Base-by-base conservation (phyloP, 2,113 vertebrate species). In the Rhinolophus ferrumequinum region DNA sequence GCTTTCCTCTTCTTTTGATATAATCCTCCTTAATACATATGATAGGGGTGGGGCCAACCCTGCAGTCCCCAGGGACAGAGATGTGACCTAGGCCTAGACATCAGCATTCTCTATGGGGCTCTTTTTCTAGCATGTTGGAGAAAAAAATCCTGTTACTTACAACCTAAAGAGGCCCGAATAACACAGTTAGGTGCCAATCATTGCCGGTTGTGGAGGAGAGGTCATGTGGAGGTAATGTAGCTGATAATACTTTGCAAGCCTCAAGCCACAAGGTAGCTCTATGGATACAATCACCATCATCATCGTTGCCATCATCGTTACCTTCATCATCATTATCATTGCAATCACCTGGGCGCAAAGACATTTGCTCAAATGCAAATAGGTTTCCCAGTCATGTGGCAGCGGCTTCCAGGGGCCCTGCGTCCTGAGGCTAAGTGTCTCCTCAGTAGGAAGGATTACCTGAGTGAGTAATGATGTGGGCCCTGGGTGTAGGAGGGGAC, bases 21-120 rank as follows among this genome's bases (percentile, higher is more conserved):
- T 54, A 18, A 41, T 56, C 50, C 47, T 69, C 13, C 38, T 88
- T 1, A 0, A 35, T 54, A 50, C 9, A 0, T 60, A 13, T 16
- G 67, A 4, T 1, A 16, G 22, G 8, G 16, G 28, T 26, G 13
- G 35, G 12, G 28, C 0, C 28, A 19, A 0, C 28, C 6, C 22
- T 26, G 11, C 9, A 66, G 41, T 72, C n/a, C 35, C 83, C 50
- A 75, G 41, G 6, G 28, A 90, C 52, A 87, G 64, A 79, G 64
- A n/a, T 44, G 70, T 79, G 64, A 30, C 26, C 8, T 26, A 22
- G n/a, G 64, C 72, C 21, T 87, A 84, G 70, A 67, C 30, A 56
- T 79, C 66, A 47, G 14, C 16, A 13, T 54, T 81, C 33, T 91
- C 33, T 50, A 0, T 8, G 52, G 26, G 77, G 7, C 33, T 69